Percentiles rank a stretch among this genome's conserved stretches.
These are phyloP conservation scores for Centropus unirufus DNA, from an alignment of 2,113 vertebrate species.

Conservation along the genomic window DNA sequence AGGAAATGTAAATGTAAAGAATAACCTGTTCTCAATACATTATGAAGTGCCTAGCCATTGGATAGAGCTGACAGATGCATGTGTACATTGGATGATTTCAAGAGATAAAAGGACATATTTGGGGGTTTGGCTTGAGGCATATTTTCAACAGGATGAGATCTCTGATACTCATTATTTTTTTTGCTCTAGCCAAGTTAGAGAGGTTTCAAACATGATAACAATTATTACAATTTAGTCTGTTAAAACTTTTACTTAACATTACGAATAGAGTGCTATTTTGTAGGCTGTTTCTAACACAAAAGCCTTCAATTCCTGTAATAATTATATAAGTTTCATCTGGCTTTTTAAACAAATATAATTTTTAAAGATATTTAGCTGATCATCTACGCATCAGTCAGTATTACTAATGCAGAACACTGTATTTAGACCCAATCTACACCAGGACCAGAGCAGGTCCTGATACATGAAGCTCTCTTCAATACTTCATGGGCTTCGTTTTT, in stretches of 20 bases:
- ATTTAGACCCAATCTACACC: not conserved
- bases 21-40: not conserved
- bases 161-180: constrained; percentile 22
- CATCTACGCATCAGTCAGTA: not conserved
- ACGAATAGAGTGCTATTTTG: not conserved
- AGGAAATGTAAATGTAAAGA: not conserved
- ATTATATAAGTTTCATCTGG: not conserved
- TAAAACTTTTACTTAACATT: constrained; percentile 1
- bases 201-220: not conserved
- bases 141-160: constrained; percentile 60
- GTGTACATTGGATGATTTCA: not conserved
- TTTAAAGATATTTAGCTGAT: not conserved
- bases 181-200: constrained; percentile 17
- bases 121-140: constrained; percentile 19
- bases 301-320: not conserved
- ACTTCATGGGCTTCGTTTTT: too few relatives aligned
- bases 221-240: not conserved
- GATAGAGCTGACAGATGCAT: not conserved
- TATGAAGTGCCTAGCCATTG: not conserved
- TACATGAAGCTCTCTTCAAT: not conserved
- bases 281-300: not conserved
- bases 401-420: not conserved
- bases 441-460: not conserved
- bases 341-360: not conserved
- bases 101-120: constrained; percentile 27